A percentile compares a stretch with the other conserved stretches of the same genome.
These are phyloP conservation scores for Corydoras maculifer DNA, from an alignment of 2,113 vertebrate species.

Conservation along the genomic window DNA sequence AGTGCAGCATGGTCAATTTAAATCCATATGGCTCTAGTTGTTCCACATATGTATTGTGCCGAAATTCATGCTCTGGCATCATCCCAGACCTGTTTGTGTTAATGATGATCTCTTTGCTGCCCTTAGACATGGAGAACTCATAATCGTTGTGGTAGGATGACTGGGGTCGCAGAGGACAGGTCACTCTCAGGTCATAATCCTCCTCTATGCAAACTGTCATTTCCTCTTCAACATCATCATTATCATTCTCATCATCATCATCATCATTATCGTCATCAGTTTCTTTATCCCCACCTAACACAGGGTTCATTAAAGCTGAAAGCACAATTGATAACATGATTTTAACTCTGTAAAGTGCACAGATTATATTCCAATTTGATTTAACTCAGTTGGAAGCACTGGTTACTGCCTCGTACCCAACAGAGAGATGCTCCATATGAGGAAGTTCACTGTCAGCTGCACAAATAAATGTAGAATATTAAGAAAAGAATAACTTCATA, in stretches of 20 bases:
- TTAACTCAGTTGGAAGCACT: background rate
- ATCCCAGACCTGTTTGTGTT: conserved; percentile 64
- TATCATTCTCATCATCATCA: background rate
- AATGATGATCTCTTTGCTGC: conserved; percentile 54
- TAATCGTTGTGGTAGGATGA: conserved; percentile 52
- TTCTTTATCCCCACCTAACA: conserved; percentile 20
- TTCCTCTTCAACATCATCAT: background rate
- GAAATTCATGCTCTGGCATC: conserved; percentile 47
- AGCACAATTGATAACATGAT: background rate
- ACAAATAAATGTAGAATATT: background rate
- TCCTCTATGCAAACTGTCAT: conserved; percentile 62
- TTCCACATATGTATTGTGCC: conserved; percentile 51
- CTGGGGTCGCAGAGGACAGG: conserved; percentile 52
- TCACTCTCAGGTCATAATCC: conserved; percentile 61
- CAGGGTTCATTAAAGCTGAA: conserved; percentile 55
- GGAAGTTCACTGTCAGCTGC: background rate
- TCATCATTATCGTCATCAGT: conserved; percentile 24
- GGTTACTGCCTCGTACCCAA: background rate
- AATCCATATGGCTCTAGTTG: conserved; percentile 53
- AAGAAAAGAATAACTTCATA: background rate
- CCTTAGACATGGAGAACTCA: conserved; percentile 63
- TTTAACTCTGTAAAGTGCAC: background rate
- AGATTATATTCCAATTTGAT: background rate
- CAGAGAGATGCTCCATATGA: background rate
- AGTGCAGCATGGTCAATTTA: conserved; percentile 52